Percentiles rank a stretch among this genome's conserved stretches.
These are phyloP conservation scores for Minunthozetes semirufus DNA, from an alignment of 2,888 invertebrate species.

Conservation along the genomic window DNA sequence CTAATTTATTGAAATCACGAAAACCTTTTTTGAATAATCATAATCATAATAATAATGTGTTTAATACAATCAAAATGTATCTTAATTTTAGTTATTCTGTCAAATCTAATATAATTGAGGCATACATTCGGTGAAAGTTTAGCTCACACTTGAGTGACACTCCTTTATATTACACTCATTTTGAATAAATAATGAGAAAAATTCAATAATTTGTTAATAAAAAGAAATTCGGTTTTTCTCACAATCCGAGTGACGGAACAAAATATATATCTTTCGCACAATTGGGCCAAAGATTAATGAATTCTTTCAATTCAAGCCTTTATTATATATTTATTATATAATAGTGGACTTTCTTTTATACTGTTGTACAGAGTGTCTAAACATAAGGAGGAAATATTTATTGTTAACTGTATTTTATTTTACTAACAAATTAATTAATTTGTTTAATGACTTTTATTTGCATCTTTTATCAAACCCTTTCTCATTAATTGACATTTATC, in stretches of 20 bases:
- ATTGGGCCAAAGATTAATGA: constrained; percentile 7
- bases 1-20: not conserved
- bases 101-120: not conserved
- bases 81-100: not conserved
- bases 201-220: not conserved
- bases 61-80: not conserved
- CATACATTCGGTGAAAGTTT: not conserved
- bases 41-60: not conserved
- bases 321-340: not conserved
- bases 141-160: not conserved
- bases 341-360: too few relatives aligned
- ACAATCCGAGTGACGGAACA: not conserved
- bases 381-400: too few relatives aligned
- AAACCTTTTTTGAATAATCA: not conserved
- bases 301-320: not conserved
- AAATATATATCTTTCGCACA: not conserved
- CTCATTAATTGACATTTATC: too few relatives aligned
- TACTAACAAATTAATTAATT: too few relatives aligned
- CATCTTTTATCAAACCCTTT: too few relatives aligned
- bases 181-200: constrained; percentile 6
- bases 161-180: not conserved
- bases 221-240: not conserved
- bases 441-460: too few relatives aligned
- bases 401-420: too few relatives aligned
- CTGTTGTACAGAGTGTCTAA: too few relatives aligned